phyloP scores from a whole-genome alignment of 2,888 invertebrate species.

The Cheilosia variabilis region DNA sequence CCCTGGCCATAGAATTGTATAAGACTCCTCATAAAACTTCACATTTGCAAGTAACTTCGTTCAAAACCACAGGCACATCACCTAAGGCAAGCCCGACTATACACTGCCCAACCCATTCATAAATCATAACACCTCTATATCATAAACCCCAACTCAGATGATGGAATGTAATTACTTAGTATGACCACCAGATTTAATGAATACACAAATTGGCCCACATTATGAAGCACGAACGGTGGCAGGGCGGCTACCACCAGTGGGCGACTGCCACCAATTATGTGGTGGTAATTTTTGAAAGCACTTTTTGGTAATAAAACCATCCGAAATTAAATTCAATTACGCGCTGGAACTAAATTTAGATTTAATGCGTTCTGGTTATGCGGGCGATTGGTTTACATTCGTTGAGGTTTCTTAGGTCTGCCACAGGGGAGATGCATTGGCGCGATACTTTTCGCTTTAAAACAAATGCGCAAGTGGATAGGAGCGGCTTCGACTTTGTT shows the following conservation, averaged over 20 bases:
- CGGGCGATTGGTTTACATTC: not conserved
- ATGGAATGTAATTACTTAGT: constrained; percentile 16
- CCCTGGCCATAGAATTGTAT: too few species aligned
- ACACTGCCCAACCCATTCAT: not conserved
- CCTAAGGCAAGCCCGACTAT: not conserved
- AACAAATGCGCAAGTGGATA: not conserved
- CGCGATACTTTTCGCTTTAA: not conserved
- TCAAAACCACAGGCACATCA: too few species aligned
- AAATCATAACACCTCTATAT: not conserved
- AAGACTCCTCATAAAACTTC: too few species aligned
- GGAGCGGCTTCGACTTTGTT: not conserved
- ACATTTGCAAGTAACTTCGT: too few species aligned
- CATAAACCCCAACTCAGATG: not conserved
- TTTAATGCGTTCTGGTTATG: constrained; percentile 6
- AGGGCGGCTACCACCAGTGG: not conserved
- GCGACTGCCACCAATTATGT: constrained; percentile 35
- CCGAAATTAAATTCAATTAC: constrained; percentile 31
- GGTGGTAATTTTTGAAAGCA: constrained; percentile 31
- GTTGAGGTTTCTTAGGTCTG: not conserved
- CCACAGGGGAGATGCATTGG: constrained; percentile 25
- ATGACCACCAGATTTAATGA: constrained; percentile 5
- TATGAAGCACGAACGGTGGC: not conserved
- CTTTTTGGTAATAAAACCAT: not conserved
- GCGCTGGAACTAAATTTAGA: constrained; percentile 26
- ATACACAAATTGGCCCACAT: constrained; percentile 26